Percentiles rank a stretch among this genome's conserved stretches.
phyloP scores from a whole-genome alignment of 2,113 vertebrate species.

The Sitta europaea region DNA sequence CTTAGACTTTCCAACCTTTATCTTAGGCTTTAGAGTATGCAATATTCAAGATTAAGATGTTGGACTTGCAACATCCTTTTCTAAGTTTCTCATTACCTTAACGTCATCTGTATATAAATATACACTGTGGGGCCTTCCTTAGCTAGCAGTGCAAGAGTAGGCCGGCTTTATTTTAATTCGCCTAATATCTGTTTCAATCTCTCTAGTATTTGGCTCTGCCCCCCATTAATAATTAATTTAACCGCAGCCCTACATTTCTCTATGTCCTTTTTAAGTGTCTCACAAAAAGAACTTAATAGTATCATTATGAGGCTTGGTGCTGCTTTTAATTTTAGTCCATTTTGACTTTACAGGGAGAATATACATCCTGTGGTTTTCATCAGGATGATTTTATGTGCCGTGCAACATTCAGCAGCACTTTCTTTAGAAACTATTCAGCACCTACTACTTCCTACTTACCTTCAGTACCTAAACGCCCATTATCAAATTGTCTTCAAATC shows the following conservation, averaged over 20 bases:
- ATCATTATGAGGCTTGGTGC: neutral
- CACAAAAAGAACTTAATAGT: neutral
- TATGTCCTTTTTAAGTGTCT: neutral
- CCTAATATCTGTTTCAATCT: neutral
- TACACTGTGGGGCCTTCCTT: neutral
- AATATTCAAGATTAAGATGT: neutral
- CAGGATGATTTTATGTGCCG: neutral
- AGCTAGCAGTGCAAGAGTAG: neutral
- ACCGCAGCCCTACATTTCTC: neutral
- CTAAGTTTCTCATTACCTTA: neutral
- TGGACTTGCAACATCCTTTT: neutral
- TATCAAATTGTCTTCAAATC: neutral
- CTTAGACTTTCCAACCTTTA: neutral
- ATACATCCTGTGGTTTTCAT: neutral
- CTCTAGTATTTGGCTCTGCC: neutral
- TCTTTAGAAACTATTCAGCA: neutral
- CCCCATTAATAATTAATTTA: neutral
- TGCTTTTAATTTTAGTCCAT: neutral
- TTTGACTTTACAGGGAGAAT: neutral
- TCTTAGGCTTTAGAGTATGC: neutral
- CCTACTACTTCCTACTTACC: neutral
- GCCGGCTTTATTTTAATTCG: neutral
- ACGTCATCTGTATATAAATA: neutral
- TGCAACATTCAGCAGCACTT: neutral
- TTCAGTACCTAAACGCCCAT: neutral